Evolutionary conservation across 2,113 vertebrate species (phyloP), one percentile per base, ranked within the genome.

Genomic region (Chelonoidis abingdonii): DNA sequence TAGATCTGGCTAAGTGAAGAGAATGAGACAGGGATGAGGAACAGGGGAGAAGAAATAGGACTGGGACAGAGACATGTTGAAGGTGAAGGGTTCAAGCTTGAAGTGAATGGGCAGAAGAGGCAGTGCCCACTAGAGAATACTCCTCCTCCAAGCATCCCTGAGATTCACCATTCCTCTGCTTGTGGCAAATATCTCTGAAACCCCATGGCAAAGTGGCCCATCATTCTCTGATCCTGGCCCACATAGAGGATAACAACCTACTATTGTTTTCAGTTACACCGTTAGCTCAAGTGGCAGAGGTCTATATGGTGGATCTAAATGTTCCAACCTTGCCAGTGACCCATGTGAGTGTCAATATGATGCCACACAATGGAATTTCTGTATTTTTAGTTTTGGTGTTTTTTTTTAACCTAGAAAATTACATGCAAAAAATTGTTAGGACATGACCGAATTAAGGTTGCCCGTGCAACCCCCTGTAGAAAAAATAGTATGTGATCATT

Each of bases 141-240:
- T 9, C 89, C 14, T 87, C 35, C 25, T 72, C 5, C 0, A 1
- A 83, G 91, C 5, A 4, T 38, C 21, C 27, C 91, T 0, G 0
- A 53, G 10, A 85, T 4, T 44, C 1, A 1, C 16, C 9, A 5
- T 65, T 92, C 49, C 49, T 9, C 12, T 87, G 29, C 27, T 65
- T 4, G 65, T 0, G 0, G 44, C 22, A 59, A 47, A 24, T 75
- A 19, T 47, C 79, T 87, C 21, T 54, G 35, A 92, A 90, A 79
- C 22, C 1, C 2, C 0, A 83, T 87, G 65, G 80, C 75, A 65
- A 0, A 0, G 8, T n/a, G 29, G 12, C 11, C 8, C 35, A 25
- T 41, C 27, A 17, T 4, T n/a, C 16, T 62, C 6, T 41, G 56
- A 83, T 16, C 14, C 78, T 57, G 29, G 2, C 54, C 35, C 35